Evolutionary conservation across 2,888 invertebrate species (phyloP), one percentile per base, ranked within the genome.

Genomic region (Nasonia oneida): DNA sequence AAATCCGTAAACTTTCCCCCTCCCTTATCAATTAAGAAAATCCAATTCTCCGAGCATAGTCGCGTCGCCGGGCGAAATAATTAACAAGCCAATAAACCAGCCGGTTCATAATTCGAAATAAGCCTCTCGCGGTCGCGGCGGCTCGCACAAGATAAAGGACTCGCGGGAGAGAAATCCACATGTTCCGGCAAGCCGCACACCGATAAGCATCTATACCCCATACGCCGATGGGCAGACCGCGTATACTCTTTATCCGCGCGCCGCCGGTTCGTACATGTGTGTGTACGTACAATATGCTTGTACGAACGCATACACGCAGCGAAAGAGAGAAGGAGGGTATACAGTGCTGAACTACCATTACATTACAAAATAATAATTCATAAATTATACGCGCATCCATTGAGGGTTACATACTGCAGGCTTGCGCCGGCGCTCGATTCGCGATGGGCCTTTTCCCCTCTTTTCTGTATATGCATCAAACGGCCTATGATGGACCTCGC

Each of bases 311-410:
- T 29, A 75, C 6, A 75, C 33, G 53, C 57, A 64, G 77, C 5
- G 53, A 15, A 39, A 57, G 67, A 64, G 81, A 29, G 47, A 29
- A 42, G 6, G 70, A 23, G 18, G 39, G 39, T 33, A 15, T 42
- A 39, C n/a, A 73, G 81, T 87, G 86, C 87, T 80, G 87, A 37
- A 39, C 89, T 88, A 88, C 90, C 90, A 91, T 91, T 91, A 91
- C 90, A 90, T 89, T 90, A 91, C 90, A 90, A 91, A 91, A 92
- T 91, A 91, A 92, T 92, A 91, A 92, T 92, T 92, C 91, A 91
- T 92, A 91, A 92, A 91, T 92, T 91, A 91, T 90, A 91, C 89
- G 89, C 89, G 89, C 87, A 90, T 90, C 90, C 90, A 90, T 90
- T 91, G 91, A 90, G 90, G 89, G 87, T 89, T 75, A 80, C 70